Base-by-base conservation (phyloP, 2,797 vertebrate genomes). In the Microctenopoma lineatum region DNA sequence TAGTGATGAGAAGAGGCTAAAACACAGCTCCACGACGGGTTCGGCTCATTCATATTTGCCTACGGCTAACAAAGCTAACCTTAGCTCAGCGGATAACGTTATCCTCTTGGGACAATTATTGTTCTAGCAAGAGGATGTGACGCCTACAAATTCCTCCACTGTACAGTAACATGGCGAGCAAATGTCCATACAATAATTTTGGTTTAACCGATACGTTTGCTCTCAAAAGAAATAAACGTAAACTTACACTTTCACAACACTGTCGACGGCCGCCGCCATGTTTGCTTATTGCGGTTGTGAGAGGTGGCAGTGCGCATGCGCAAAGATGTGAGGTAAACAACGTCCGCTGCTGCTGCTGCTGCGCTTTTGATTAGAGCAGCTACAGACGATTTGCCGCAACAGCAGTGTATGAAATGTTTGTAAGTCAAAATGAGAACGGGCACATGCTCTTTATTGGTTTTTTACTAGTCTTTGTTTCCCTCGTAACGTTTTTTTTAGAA, bases 191-290 rank as follows among this genome's bases (percentile, higher is more conserved):
- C 11, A 5, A 15, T 18, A 21, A 15, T 3, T 45, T 2, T 16
- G 11, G 21, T 16, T 1, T 1, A 8, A 12, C 29, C 12, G 16
- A 11, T 34, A 16, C 44, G 36, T 70, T 64, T 16, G 74, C 50
- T 68, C 58, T 56, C 36, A 53, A 7, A 51, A 58, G 45, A 88
- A 88, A 83, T 77, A 77, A 84, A 82, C 77, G 73, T 81, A 91
- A 93, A 95, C 94, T 95, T 93, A 95, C 94, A 95, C 93, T 94
- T 95, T 95, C 73, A 95, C 94, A 93, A 95, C 94, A 94, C 93
- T 95, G 86, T 95, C 94, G 90, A 95, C 94, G 90, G 93, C 94
- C 81, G 94, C 92, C 90, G 94, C 94, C 94, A 95, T 95, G 86
- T 93, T 95, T 90, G 89, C 87, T 92, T 90, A 90, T 84, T 92